These are phyloP conservation scores for Neofelis nebulosa DNA, from an alignment of 2,113 vertebrate species.

Conservation along the genomic window DNA sequence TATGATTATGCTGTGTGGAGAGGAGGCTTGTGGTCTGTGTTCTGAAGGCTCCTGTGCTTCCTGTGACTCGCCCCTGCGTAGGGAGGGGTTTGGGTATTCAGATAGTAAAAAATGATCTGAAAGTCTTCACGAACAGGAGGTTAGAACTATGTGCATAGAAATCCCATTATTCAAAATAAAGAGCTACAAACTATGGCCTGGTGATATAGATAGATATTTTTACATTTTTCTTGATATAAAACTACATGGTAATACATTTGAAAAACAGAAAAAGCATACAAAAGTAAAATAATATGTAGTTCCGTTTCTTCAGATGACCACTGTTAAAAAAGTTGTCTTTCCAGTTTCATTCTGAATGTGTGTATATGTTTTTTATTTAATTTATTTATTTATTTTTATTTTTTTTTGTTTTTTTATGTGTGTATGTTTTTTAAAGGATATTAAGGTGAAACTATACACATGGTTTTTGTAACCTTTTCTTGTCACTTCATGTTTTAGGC, in stretches of 20 bases:
- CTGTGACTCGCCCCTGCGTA: background rate
- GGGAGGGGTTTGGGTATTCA: background rate
- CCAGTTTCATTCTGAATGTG: background rate
- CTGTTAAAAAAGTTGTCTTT: background rate
- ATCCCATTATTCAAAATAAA: background rate
- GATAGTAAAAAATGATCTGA: background rate
- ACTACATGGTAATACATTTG: background rate
- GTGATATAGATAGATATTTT: background rate
- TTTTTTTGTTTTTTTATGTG: background rate
- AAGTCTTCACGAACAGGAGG: background rate
- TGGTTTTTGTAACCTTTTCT: background rate
- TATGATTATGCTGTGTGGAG: no score
- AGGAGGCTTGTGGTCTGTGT: background rate
- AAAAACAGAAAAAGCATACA: background rate
- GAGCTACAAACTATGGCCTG: background rate
- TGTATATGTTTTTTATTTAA: background rate
- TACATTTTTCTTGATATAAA: background rate
- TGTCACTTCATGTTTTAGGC: background rate
- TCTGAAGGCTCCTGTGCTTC: background rate
- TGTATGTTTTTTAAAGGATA: background rate
- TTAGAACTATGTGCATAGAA: background rate
- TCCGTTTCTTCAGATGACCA: background rate
- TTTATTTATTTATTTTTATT: no score
- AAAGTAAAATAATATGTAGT: background rate
- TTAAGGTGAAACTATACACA: background rate